Evolutionary conservation across 1,140 invertebrate genomes (phyloP).

Genomic region (Pogonognathellus flavescens): DNA sequence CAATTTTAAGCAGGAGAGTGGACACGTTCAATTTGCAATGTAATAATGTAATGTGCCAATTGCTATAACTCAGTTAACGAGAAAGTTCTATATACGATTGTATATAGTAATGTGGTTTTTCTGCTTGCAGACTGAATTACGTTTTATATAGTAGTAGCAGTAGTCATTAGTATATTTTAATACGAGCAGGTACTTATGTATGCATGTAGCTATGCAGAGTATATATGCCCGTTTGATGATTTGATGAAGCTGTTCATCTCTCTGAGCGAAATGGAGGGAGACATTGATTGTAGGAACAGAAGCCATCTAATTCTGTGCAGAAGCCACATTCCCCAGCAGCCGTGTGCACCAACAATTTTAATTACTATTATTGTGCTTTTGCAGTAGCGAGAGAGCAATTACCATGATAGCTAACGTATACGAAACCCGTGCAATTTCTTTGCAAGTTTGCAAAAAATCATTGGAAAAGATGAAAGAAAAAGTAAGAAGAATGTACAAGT

Average conservation of each 20-base stretch:
- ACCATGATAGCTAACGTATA: conserved; percentile 17
- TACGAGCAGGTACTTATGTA: too few species aligned
- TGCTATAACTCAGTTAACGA: too few species aligned
- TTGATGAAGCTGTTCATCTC: conserved; percentile 17
- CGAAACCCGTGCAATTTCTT: conserved; percentile 3
- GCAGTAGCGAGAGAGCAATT: conserved; percentile 35
- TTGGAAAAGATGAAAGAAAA: not conserved
- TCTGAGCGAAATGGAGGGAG: not conserved
- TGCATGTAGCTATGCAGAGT: too few species aligned
- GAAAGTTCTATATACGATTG: too few species aligned
- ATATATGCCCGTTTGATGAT: not conserved
- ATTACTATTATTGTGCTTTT: conserved; percentile 42
- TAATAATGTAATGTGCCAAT: too few species aligned
- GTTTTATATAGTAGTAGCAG: too few species aligned
- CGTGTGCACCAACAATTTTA: conserved; percentile 36
- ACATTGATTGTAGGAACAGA: conserved; percentile 2
- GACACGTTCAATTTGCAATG: too few species aligned
- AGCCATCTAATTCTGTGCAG: not conserved
- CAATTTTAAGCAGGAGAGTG: too few species aligned
- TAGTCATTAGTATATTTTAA: too few species aligned
- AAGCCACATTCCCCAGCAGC: conserved; percentile 28
- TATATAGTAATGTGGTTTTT: too few species aligned
- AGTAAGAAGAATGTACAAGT: not conserved
- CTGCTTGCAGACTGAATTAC: too few species aligned
- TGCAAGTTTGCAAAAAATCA: not conserved